Base-by-base conservation (phyloP, 2,888 invertebrate genomes). In the Parnassius smintheus region DNA sequence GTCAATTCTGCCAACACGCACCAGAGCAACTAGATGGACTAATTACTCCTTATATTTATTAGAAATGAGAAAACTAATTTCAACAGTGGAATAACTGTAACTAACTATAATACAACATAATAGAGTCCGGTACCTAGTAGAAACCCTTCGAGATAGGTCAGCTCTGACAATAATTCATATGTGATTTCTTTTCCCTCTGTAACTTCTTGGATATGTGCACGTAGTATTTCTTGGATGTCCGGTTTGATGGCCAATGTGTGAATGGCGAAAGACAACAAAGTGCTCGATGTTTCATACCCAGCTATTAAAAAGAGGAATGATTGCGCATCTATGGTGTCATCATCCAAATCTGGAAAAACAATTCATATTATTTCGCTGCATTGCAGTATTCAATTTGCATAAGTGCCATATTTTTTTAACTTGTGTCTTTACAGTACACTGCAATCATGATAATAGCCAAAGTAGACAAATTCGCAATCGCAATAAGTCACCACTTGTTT, bases 201-300 rank as follows among this genome's bases (percentile, higher is more conserved):
- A 2, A 82, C 79, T 48, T 85, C 75, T 9, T 69, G 66, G 25
- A 93, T 80, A 69, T 93, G 92, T 7, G 78, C 72, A 46, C 93
- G 74, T 10, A 93, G 75, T 69, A 86, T 87, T 0, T 81, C 78
- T 70, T 93, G 93, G 7, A 93, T 68, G 0, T 89, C 86, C 0
- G 88, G 87, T 64, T 87, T 83, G 0, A 86, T 81, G 0, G 93
- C 93, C 51, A 94, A 71, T 12, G 91, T 90, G 70, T 93, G 92
- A 10, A 92, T 80, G 0, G 91, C 91, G 68, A 93, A 93, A 0
- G 93, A 91, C 46, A 94, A 72, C n/a, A 93, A 74, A 0, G 93
- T 93, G 59, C 93, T 92, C 0, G 93, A 93, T 0, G 94, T 94
- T 73, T 94, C 94, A 70, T 92, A 94, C 0, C 94, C 94, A 57